Conservation (phyloP, 2,113 vertebrate species). For the Noctilio leporinus region DNA sequence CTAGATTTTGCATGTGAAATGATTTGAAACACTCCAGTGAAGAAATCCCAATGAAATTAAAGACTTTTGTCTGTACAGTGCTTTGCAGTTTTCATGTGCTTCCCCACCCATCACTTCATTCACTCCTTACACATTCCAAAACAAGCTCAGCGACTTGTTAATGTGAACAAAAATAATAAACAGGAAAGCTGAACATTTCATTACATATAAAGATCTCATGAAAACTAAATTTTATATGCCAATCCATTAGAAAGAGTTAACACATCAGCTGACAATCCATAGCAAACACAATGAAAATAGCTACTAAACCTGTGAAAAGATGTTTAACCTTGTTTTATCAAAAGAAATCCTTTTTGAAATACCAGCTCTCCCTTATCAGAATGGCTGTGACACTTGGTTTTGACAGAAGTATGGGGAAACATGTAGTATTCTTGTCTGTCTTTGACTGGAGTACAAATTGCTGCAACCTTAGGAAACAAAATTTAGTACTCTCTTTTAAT, state of each 20-base stretch:
- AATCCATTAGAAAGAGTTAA: not conserved
- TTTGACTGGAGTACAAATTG: not conserved
- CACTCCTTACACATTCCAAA: not conserved
- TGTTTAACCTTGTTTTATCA: not conserved
- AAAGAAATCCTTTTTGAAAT: not conserved
- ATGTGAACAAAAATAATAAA: not conserved
- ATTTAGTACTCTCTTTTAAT: not conserved
- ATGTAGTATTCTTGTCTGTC: not conserved
- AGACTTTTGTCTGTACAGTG: not conserved
- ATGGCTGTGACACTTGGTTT: not conserved
- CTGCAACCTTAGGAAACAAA: not conserved
- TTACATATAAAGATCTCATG: not conserved
- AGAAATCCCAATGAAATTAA: not conserved
- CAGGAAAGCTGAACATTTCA: not conserved
- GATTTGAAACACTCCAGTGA: not conserved
- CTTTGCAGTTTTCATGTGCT: not conserved
- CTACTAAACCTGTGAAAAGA: not conserved
- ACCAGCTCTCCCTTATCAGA: not conserved
- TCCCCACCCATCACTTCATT: not conserved
- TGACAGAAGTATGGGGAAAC: not conserved
- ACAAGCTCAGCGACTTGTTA: not conserved
- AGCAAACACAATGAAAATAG: not conserved
- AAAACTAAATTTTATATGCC: not conserved
- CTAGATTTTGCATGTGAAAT: not conserved
- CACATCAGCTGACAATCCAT: not conserved